A percentile compares a stretch with the other conserved stretches of the same genome.
These are phyloP conservation scores for Maniola jurtina DNA, from an alignment of 1,140 invertebrate genomes.

Conservation along the genomic window DNA sequence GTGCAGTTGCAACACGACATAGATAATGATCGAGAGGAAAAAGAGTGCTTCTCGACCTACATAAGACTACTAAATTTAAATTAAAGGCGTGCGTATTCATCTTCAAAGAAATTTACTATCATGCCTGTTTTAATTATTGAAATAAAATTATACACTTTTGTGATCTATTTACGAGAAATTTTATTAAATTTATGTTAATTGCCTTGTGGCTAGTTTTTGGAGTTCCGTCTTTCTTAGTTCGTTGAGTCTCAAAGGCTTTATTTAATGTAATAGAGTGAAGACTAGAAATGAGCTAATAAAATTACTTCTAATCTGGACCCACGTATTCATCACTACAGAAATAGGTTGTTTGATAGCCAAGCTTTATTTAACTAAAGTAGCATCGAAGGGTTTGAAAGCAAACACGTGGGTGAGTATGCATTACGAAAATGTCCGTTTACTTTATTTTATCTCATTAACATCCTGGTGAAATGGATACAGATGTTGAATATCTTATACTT, in stretches of 20 bases:
- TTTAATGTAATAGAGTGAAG: neutral
- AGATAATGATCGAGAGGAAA: conserved; percentile 44
- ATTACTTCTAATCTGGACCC: conserved; percentile 12
- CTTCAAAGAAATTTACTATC: conserved; percentile 3
- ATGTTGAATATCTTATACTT: conserved; percentile 18
- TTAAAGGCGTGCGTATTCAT: conserved; percentile 26
- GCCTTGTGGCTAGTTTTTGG: too few species aligned
- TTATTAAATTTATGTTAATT: too few species aligned
- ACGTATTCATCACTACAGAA: conserved; percentile 14
- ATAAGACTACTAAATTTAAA: conserved; percentile 44
- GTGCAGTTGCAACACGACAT: conserved; percentile 51
- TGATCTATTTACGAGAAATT: too few species aligned
- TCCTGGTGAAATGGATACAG: conserved; percentile 23
- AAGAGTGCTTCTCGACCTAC: conserved; percentile 47
- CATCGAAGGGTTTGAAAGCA: conserved; percentile 25
- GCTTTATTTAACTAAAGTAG: conserved; percentile 33
- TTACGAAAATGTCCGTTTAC: conserved; percentile 24
- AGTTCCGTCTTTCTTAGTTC: neutral
- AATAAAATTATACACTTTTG: too few species aligned
- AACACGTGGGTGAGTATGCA: conserved; percentile 29
- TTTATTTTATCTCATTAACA: conserved; percentile 31
- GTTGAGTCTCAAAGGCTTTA: neutral
- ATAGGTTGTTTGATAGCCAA: conserved; percentile 25
- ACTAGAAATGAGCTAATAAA: conserved; percentile 2
- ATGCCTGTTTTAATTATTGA: too few species aligned